Percentiles rank a stretch among this genome's conserved stretches.
Conservation (phyloP, 1,140 invertebrate genomes). For the Ridgeia piscesae region DNA sequence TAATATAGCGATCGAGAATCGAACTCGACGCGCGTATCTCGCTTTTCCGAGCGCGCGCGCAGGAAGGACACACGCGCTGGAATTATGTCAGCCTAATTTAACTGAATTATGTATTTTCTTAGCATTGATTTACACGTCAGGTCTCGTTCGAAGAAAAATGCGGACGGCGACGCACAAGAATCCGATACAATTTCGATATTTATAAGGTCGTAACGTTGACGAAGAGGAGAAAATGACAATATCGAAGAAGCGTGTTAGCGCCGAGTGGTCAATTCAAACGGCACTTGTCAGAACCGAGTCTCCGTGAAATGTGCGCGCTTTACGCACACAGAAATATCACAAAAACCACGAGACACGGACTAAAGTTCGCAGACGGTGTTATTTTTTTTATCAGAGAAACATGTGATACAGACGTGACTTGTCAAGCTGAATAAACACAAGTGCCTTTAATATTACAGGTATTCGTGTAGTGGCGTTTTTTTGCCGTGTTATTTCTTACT, state of each 20-base stretch:
- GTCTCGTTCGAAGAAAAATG: neutral
- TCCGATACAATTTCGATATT: conserved; percentile 1
- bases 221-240: neutral
- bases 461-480: too few species aligned
- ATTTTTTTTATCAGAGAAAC: too few species aligned
- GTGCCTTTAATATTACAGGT: too few species aligned
- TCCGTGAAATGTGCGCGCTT: neutral
- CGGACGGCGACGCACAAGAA: neutral
- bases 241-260: neutral
- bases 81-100: neutral
- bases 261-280: neutral
- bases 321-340: neutral
- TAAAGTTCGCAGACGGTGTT: neutral
- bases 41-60: neutral
- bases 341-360: neutral
- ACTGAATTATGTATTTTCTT: conserved; percentile 1
- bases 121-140: conserved; percentile 1
- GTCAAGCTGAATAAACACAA: too few species aligned
- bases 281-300: neutral
- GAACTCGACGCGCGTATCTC: neutral
- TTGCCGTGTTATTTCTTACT: too few species aligned
- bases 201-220: neutral
- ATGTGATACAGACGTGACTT: too few species aligned
- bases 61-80: neutral
- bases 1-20: neutral